Conservation (phyloP, 2,113 vertebrate genomes). For the Diadophis punctatus region DNA sequence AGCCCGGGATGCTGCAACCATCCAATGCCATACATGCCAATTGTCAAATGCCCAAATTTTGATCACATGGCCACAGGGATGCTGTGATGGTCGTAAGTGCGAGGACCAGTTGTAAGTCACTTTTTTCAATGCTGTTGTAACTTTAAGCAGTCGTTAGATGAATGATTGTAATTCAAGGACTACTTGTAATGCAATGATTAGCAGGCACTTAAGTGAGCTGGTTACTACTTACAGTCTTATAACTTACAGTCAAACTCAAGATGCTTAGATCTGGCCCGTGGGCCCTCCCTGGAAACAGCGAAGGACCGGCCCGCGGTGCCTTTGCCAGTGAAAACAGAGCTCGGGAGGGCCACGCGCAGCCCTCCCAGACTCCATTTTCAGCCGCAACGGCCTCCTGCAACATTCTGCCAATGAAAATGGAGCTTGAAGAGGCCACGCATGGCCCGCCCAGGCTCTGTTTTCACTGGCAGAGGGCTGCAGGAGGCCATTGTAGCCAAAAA, state of each 20-base stretch:
- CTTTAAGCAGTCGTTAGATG: not conserved
- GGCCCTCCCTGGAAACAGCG: too few relatives aligned
- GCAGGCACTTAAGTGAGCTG: constrained; percentile 39
- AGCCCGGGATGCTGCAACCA: not conserved
- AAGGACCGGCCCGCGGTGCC: too few relatives aligned
- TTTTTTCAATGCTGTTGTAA: not conserved
- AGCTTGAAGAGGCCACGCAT: too few relatives aligned
- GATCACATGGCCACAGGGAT: not conserved
- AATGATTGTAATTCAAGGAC: not conserved
- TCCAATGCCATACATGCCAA: not conserved
- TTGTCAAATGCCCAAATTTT: not conserved
- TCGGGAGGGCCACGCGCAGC: too few relatives aligned
- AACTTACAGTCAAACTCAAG: not conserved
- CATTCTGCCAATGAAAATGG: too few relatives aligned
- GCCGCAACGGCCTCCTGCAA: too few relatives aligned
- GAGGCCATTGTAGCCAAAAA: too few relatives aligned
- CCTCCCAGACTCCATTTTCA: too few relatives aligned
- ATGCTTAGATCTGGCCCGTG: too few relatives aligned
- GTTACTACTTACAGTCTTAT: constrained; percentile 20
- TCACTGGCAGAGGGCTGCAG: too few relatives aligned
- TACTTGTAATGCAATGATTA: constrained; percentile 35
- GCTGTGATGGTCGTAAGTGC: not conserved
- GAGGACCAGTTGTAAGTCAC: not conserved
- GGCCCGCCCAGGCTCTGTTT: too few relatives aligned
- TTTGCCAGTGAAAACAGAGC: too few relatives aligned